Evolutionary conservation across 2,797 vertebrate species (phyloP).

Genomic region (Todus mexicanus): DNA sequence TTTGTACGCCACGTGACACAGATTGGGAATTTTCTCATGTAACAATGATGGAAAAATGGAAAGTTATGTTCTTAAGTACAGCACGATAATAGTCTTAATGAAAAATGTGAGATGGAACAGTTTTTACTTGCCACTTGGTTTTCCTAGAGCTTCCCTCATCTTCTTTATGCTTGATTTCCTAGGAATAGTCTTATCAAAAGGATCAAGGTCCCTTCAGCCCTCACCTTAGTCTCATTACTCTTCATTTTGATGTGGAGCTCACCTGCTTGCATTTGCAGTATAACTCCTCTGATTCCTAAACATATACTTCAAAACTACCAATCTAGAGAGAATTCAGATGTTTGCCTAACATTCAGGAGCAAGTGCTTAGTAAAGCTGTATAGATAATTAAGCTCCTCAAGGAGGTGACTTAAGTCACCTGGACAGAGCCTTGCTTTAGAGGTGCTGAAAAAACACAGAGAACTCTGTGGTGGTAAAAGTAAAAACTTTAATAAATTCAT

Average conservation of each 20-base stretch:
- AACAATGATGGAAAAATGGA: background rate
- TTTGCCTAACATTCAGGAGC: background rate
- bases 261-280: background rate
- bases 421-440: background rate
- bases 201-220: background rate
- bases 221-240: background rate
- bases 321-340: background rate
- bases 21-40: background rate
- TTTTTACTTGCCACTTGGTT: background rate
- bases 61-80: background rate
- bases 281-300: background rate
- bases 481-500: background rate
- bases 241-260: background rate
- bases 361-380: background rate
- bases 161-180: background rate
- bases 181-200: background rate
- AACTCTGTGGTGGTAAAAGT: background rate
- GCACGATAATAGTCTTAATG: background rate
- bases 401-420: background rate
- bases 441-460: background rate
- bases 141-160: background rate
- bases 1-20: background rate
- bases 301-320: background rate
- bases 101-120: background rate
- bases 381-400: background rate